Evolutionary conservation across 2,888 invertebrate species (phyloP).

Genomic region (Caenorhabditis sinica): DNA sequence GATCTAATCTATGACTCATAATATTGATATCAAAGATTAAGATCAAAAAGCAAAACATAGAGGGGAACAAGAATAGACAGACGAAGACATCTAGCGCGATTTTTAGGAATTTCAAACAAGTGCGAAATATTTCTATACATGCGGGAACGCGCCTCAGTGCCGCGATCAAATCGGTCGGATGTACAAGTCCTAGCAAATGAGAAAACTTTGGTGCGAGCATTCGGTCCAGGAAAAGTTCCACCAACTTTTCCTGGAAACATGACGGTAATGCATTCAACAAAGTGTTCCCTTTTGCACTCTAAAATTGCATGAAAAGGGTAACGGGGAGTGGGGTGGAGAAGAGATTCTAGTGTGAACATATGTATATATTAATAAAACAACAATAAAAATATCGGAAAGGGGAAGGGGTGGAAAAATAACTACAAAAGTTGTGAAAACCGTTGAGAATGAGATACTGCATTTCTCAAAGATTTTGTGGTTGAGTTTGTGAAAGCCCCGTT

Average conservation of each 20-base stretch:
- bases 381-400: slow-evolving; percentile 35
- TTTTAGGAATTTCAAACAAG: slow-evolving; percentile 12
- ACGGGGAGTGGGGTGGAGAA: slow-evolving; percentile 1
- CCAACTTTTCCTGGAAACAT: slow-evolving; percentile 4
- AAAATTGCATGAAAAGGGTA: slow-evolving; percentile 19
- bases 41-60: not conserved
- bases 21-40: not conserved
- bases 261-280: not conserved
- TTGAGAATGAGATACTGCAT: not conserved
- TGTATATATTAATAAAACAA: slow-evolving; percentile 61
- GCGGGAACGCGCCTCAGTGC: not conserved
- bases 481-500: slow-evolving; percentile 57
- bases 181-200: slow-evolving; percentile 16
- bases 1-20: not conserved
- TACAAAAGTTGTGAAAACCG: slow-evolving; percentile 25
- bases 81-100: slow-evolving; percentile 45
- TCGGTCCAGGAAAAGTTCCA: slow-evolving; percentile 19
- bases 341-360: slow-evolving; percentile 62
- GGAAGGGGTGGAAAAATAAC: slow-evolving; percentile 11
- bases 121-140: slow-evolving; percentile 21
- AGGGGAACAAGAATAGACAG: slow-evolving; percentile 10
- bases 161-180: slow-evolving; percentile 12
- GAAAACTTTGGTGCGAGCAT: not conserved
- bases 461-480: slow-evolving; percentile 24
- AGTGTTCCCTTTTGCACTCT: not conserved